Conservation (phyloP, 2,113 vertebrate genomes). For the Cebus imitator region DNA sequence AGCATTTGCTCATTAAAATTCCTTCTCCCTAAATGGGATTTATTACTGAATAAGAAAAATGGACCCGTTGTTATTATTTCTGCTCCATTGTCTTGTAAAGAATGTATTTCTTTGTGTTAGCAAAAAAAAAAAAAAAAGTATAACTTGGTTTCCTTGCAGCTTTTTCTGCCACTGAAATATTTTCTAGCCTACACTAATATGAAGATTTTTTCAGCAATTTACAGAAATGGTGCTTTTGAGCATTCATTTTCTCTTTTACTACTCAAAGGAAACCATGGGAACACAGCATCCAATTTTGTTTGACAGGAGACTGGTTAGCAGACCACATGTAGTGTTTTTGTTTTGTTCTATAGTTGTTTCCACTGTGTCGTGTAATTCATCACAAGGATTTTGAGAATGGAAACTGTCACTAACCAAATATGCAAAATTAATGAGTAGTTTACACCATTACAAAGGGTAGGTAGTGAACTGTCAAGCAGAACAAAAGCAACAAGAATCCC, state of each 20-base stretch:
- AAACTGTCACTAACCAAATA: slow-evolving; percentile 71
- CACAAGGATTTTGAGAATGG: slow-evolving; percentile 62
- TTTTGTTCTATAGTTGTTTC: slow-evolving; percentile 70
- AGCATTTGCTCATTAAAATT: slow-evolving; percentile 45
- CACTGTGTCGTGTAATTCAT: slow-evolving; percentile 59
- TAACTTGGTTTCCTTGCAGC: slow-evolving; percentile 36
- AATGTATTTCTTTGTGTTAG: slow-evolving; percentile 44
- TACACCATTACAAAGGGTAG: slow-evolving; percentile 59
- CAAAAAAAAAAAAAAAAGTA: not conserved
- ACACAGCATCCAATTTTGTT: slow-evolving; percentile 51
- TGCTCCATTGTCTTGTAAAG: slow-evolving; percentile 29
- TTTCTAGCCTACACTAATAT: slow-evolving; percentile 47
- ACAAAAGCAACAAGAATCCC: slow-evolving; percentile 19
- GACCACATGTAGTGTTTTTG: slow-evolving; percentile 68
- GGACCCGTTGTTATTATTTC: slow-evolving; percentile 14
- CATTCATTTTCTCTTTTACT: slow-evolving; percentile 39
- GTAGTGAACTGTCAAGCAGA: slow-evolving; percentile 41
- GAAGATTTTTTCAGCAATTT: slow-evolving; percentile 64
- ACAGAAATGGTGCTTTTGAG: slow-evolving; percentile 51
- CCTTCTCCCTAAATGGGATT: not conserved
- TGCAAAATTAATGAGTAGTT: slow-evolving; percentile 74
- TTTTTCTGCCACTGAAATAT: slow-evolving; percentile 39
- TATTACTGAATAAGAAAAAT: slow-evolving; percentile 53
- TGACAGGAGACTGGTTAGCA: slow-evolving; percentile 57
- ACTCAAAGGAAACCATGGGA: slow-evolving; percentile 65